Percentiles rank a stretch among this genome's conserved stretches.
These are phyloP conservation scores for Picus viridis DNA, from an alignment of 2,797 vertebrate genomes.

Conservation along the genomic window DNA sequence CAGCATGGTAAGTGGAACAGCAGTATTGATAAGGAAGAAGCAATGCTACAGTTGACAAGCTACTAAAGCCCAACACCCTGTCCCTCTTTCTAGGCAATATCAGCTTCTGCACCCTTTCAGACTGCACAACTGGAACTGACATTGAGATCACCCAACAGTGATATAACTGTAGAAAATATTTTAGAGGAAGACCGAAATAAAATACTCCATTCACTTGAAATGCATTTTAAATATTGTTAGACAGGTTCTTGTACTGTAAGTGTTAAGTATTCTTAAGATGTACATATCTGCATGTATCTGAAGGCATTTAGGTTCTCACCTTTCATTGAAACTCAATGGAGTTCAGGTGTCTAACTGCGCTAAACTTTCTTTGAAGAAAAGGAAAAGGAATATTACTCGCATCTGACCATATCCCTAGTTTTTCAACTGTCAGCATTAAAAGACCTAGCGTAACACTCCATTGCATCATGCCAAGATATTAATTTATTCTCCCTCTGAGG, in stretches of 20 bases:
- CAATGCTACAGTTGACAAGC: background rate
- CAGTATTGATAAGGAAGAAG: background rate
- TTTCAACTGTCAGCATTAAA: background rate
- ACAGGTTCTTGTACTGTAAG: too few relatives aligned
- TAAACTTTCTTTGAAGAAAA: background rate
- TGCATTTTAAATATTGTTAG: background rate
- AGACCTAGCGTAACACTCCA: background rate
- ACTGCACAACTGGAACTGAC: background rate
- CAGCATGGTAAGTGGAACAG: background rate
- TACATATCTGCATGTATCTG: background rate
- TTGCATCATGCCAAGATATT: background rate
- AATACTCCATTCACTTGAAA: background rate
- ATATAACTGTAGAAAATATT: background rate
- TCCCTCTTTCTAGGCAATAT: background rate
- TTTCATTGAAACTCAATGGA: background rate
- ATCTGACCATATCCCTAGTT: background rate
- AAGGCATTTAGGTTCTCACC: background rate
- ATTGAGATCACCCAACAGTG: background rate
- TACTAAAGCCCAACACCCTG: background rate
- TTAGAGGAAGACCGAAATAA: background rate
- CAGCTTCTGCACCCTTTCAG: background rate
- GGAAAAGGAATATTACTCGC: background rate
- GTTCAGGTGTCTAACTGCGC: background rate
- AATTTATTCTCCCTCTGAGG: background rate
- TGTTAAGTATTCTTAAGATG: background rate